Evolutionary conservation across 2,113 vertebrate genomes (phyloP).

Genomic region (Equus przewalskii): DNA sequence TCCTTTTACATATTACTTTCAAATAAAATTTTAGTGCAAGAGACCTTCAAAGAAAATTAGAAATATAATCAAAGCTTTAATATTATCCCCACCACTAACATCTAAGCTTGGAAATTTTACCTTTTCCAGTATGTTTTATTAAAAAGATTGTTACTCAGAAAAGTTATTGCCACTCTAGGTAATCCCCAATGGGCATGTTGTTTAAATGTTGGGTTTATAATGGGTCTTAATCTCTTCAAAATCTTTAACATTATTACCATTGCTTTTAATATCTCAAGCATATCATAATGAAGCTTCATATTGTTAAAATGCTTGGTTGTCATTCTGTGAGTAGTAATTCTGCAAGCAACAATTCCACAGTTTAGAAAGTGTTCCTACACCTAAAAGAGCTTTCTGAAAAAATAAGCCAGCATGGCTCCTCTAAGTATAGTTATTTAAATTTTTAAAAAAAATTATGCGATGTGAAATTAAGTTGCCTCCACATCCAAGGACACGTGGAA

Average conservation of each 20-base stretch:
- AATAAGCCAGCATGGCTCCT: not conserved
- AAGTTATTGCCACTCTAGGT: not conserved
- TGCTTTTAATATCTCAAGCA: not conserved
- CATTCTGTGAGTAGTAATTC: not conserved
- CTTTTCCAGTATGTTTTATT: not conserved
- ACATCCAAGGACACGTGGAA: not conserved
- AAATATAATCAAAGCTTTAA: not conserved
- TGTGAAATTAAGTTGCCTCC: not conserved
- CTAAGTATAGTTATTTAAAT: not conserved
- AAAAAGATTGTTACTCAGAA: not conserved
- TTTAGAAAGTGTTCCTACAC: not conserved
- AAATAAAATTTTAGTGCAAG: not conserved
- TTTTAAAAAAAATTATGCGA: not conserved
- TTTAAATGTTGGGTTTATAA: constrained; percentile 10
- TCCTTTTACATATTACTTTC: not conserved
- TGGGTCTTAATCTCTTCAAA: constrained; percentile 31
- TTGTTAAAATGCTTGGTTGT: not conserved
- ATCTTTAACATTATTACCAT: not conserved
- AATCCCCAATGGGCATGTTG: not conserved
- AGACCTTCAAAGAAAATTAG: not conserved
- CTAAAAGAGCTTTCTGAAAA: not conserved
- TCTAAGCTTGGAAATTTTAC: not conserved
- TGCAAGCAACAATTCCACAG: not conserved
- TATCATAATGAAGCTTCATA: not conserved
- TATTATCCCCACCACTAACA: not conserved